A percentile compares a stretch with the other conserved stretches of the same genome.
These are phyloP conservation scores for Orthosia gothica DNA, from an alignment of 2,888 invertebrate genomes.

Conservation along the genomic window DNA sequence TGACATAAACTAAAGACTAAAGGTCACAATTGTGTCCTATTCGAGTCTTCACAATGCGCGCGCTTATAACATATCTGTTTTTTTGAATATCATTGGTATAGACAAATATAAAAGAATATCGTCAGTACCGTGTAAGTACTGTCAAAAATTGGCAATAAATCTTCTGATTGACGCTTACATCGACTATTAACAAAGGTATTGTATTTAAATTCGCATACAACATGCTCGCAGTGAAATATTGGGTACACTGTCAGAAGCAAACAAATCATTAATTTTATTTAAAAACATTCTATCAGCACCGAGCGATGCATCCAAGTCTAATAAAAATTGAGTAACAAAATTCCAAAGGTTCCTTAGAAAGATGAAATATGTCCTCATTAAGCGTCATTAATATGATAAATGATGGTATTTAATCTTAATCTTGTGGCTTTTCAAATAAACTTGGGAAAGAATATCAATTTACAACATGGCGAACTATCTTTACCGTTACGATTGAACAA, in stretches of 20 bases:
- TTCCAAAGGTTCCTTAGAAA: slow-evolving; percentile 6
- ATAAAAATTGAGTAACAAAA: slow-evolving; percentile 9
- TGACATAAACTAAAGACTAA: too few species aligned
- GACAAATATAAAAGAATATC: slow-evolving; percentile 17
- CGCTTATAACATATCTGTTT: too few species aligned
- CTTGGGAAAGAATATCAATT: slow-evolving; percentile 36
- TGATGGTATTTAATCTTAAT: slow-evolving; percentile 34
- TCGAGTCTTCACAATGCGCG: too few species aligned
- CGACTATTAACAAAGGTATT: not conserved
- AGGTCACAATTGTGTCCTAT: too few species aligned
- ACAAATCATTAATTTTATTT: slow-evolving; percentile 1
- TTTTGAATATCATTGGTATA: too few species aligned
- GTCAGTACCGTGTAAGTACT: not conserved
- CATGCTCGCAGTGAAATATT: not conserved
- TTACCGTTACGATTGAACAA: slow-evolving; percentile 14
- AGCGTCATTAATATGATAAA: slow-evolving; percentile 46
- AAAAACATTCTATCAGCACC: not conserved
- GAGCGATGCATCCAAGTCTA: not conserved
- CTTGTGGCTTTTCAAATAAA: slow-evolving; percentile 24
- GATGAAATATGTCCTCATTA: slow-evolving; percentile 36
- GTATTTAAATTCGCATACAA: slow-evolving; percentile 17
- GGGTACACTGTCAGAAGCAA: not conserved
- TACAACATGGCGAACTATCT: slow-evolving; percentile 6
- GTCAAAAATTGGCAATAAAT: slow-evolving; percentile 25
- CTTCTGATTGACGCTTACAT: slow-evolving; percentile 18